phyloP scores from a whole-genome alignment of 2,113 vertebrate genomes.

The Aptenodytes forsteri region DNA sequence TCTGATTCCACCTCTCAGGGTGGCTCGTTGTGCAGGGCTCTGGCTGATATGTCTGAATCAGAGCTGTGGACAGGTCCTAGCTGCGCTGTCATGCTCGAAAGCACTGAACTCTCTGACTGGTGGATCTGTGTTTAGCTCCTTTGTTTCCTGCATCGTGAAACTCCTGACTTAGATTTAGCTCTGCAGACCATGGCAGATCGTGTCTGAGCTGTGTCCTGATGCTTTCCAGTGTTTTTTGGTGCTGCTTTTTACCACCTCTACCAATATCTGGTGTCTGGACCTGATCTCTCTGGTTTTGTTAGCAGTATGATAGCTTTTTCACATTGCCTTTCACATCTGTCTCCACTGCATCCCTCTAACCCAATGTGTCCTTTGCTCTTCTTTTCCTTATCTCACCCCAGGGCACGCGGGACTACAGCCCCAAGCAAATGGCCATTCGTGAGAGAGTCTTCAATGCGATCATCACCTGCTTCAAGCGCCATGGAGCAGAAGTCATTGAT shows the following conservation, averaged over 20 bases:
- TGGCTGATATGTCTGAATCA: fast-evolving
- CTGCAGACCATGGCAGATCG: background rate
- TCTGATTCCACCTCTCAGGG: background rate
- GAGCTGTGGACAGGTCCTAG: background rate
- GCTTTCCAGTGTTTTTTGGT: background rate
- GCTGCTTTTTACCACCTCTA: background rate
- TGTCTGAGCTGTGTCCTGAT: background rate
- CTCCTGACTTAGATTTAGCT: background rate
- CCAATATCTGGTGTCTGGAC: background rate
- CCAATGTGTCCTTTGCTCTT: background rate
- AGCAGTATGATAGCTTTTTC: background rate
- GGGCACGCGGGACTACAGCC: conserved; percentile 94
- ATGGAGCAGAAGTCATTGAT: conserved; percentile 95
- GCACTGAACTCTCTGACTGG: background rate
- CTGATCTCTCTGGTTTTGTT: background rate
- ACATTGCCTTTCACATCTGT: fast-evolving
- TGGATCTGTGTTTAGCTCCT: background rate
- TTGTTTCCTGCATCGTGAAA: background rate
- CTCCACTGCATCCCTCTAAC: background rate
- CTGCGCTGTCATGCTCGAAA: fast-evolving
- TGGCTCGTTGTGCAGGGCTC: background rate
- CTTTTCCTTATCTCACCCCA: background rate
- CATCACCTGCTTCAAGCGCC: conserved; percentile 89
- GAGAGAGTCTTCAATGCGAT: conserved; percentile 90
- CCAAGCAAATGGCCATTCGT: conserved; percentile 97